A percentile compares a stretch with the other conserved stretches of the same genome.
phyloP scores from a whole-genome alignment of 2,113 vertebrate species.

The Halichoeres trimaculatus region DNA sequence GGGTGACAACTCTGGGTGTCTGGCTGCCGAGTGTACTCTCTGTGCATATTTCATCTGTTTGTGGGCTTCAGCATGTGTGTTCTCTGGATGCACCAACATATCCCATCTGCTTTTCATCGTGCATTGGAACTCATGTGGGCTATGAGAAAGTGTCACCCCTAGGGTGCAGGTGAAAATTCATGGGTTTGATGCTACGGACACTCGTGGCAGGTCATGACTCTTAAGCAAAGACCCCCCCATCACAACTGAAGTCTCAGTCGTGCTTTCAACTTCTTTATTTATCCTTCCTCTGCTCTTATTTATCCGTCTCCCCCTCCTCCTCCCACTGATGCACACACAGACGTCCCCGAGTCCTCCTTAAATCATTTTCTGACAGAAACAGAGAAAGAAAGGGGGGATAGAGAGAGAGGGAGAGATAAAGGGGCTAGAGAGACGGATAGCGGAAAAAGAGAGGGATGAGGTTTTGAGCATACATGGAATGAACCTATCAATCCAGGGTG shows the following conservation, averaged over 20 bases:
- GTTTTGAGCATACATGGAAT: conserved; percentile 81
- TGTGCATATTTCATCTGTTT: conserved; percentile 44
- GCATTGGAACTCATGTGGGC: neutral
- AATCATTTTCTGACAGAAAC: conserved; percentile 83
- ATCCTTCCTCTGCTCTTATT: conserved; percentile 63
- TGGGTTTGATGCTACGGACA: conserved; percentile 23
- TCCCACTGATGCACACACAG: conserved; percentile 53
- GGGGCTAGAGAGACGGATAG: conserved; percentile 69
- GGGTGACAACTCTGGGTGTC: conserved; percentile 56
- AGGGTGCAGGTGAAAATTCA: neutral
- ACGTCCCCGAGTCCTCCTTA: conserved; percentile 72
- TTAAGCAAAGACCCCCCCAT: conserved; percentile 48
- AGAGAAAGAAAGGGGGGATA: conserved; percentile 72
- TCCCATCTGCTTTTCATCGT: neutral
- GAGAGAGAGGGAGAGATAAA: conserved; percentile 69
- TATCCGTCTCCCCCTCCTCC: conserved; percentile 67
- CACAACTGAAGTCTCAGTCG: conserved; percentile 42
- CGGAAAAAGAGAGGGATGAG: conserved; percentile 73
- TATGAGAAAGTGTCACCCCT: neutral
- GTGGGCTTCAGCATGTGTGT: conserved; percentile 16
- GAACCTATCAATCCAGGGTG: conserved; percentile 86
- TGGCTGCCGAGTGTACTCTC: conserved; percentile 54
- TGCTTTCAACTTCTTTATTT: conserved; percentile 65
- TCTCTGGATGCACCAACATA: conserved; percentile 18
- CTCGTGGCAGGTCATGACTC: conserved; percentile 43